These are phyloP conservation scores for Enteromius unitaeniatus DNA, from an alignment of 2,797 vertebrate species.

Conservation along the genomic window DNA sequence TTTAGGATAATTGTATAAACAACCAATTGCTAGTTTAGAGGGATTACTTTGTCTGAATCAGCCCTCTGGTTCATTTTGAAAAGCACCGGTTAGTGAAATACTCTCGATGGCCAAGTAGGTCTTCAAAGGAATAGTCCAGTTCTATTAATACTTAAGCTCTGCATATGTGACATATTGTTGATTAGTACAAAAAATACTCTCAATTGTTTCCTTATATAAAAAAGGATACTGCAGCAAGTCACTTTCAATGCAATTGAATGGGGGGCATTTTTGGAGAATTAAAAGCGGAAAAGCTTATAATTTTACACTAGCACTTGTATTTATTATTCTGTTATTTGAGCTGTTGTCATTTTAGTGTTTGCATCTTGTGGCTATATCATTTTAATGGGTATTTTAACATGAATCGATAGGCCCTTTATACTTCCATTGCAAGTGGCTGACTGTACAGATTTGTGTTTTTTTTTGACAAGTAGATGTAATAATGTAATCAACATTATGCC, in stretches of 20 bases:
- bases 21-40: slow-evolving; percentile 69
- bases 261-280: neutral
- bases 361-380: neutral
- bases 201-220: neutral
- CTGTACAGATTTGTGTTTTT: neutral
- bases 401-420: neutral
- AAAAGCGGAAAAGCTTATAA: neutral
- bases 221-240: neutral
- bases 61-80: slow-evolving; percentile 58
- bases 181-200: neutral
- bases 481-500: neutral
- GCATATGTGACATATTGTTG: neutral
- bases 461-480: neutral
- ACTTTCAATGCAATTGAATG: neutral
- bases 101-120: slow-evolving; percentile 45
- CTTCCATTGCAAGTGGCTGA: neutral
- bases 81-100: slow-evolving; percentile 50
- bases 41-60: slow-evolving; percentile 72
- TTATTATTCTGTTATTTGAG: neutral
- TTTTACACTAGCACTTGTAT: neutral
- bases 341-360: neutral
- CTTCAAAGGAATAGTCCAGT: slow-evolving; percentile 7
- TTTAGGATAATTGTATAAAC: slow-evolving; percentile 72
- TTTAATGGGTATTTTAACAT: slow-evolving; percentile 12
- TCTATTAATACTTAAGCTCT: neutral